A percentile compares a stretch with the other conserved stretches of the same genome.
Evolutionary conservation across 2,113 vertebrate genomes (phyloP).

Genomic region (Ochotona curzoniae): DNA sequence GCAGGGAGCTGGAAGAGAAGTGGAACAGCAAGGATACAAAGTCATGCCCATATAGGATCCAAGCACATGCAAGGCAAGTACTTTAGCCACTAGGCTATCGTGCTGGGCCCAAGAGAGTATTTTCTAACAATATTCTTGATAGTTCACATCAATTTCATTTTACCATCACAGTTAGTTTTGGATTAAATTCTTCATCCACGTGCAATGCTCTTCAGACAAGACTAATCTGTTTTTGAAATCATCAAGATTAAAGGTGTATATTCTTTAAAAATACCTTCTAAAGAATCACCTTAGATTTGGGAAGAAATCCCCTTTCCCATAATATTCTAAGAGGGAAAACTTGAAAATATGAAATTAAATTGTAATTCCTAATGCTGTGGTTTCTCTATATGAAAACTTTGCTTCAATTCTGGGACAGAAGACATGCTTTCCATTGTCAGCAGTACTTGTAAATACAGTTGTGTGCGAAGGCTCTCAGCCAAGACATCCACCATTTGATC

Average conservation of each 20-base stretch:
- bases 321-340: background rate
- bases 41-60: too few species aligned
- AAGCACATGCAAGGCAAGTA: too few species aligned
- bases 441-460: slow-evolving; percentile 38
- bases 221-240: background rate
- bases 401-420: background rate
- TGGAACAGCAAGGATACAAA: too few species aligned
- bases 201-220: background rate
- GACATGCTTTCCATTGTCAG: background rate
- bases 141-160: background rate
- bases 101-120: too few species aligned
- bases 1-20: too few species aligned
- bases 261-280: background rate
- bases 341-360: background rate
- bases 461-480: background rate
- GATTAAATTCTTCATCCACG: background rate
- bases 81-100: too few species aligned
- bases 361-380: background rate
- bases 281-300: background rate
- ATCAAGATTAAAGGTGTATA: background rate
- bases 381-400: background rate
- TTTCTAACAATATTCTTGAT: background rate
- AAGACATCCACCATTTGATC: background rate
- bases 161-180: background rate
- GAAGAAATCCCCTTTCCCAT: background rate